Conservation (phyloP, 1,140 invertebrate species). For the Meteorus sp. region DNA sequence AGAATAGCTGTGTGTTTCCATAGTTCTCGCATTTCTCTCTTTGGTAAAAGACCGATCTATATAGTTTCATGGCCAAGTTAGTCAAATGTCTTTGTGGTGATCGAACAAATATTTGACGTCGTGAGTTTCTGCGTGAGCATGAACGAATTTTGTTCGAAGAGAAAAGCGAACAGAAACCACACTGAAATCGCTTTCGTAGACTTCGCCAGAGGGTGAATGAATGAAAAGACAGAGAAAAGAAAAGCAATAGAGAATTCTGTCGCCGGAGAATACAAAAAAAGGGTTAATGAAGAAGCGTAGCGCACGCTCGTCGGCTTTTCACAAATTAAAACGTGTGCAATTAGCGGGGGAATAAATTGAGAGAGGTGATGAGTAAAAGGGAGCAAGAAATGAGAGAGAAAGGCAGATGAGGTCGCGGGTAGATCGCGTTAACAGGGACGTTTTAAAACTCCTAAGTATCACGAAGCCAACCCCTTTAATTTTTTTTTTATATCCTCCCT, state of each 20-base stretch:
- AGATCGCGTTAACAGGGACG: conserved; percentile 23
- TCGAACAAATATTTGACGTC: conserved; percentile 60
- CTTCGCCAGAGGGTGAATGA: not conserved
- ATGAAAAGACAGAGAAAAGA: not conserved
- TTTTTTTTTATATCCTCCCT: conserved; percentile 9
- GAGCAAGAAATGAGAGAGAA: too few relatives aligned
- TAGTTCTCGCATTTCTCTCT: conserved; percentile 20
- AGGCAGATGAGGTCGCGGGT: conserved; percentile 28
- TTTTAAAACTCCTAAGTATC: conserved; percentile 36
- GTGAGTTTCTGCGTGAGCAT: not conserved
- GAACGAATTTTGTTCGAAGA: conserved; percentile 11
- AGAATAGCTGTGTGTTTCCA: conserved; percentile 27
- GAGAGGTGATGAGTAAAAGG: too few relatives aligned
- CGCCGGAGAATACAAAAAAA: too few relatives aligned
- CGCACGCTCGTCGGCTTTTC: conserved; percentile 33
- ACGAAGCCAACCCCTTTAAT: conserved; percentile 36
- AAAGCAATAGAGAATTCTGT: not conserved
- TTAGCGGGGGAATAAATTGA: conserved; percentile 40
- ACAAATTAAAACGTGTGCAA: conserved; percentile 51
- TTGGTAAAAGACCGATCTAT: conserved; percentile 39
- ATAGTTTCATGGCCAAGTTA: conserved; percentile 43
- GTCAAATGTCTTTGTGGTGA: conserved; percentile 56
- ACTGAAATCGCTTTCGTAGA: not conserved
- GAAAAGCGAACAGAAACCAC: conserved; percentile 13
- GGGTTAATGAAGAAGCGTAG: conserved; percentile 27